Evolutionary conservation across 37 sponge, comb jelly and placozoan species (phyloP), one percentile per base, ranked within the genome.

Genomic region (Theonella swinhoei): DNA sequence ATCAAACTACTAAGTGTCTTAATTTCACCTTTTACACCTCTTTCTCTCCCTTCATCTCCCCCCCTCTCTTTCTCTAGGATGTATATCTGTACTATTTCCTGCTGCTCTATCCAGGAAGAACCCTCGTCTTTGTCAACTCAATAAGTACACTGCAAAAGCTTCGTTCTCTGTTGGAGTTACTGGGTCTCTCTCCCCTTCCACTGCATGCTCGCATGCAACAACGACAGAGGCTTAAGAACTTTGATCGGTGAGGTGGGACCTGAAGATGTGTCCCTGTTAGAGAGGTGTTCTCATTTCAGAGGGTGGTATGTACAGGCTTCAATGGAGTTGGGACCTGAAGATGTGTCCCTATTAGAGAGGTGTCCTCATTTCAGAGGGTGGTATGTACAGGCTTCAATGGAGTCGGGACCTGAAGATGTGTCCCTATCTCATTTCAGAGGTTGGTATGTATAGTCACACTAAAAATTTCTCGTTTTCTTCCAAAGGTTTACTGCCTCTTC

Each of bases 171-270:
- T 83, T 98, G 58, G 87, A 78, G 41, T 80, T 91, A 31, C 88
- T 99, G 35, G 47, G 67, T 22, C 39, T 95, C n/a, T 39, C 69
- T 2, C 89, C 92, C 19, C 83, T 83, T 69, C 87, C 89, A 19
- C 96, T 99, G 5, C 99, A 99, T 63, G 93, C 99, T 28, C 79
- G 84, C n/a, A 84, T 98, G 89, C 99, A 98, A 73, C 99, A 98
- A 79, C 75, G 93, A 76, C 97, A 96, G 73, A 64, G 97, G 67
- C 81, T 99, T n/a, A 94, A 96, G 71, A 97, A 90, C 47, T 72
- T 99, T n/a, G 99, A 99, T 33, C 80, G 95, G 94, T 94, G 37
- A 17, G 72, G n/a, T n/a, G n/a, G n/a, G n/a, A n/a, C n/a, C n/a
- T n/a, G n/a, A n/a, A n/a, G n/a, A n/a, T n/a, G n/a, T n/a, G n/a